Evolutionary conservation across 2,797 vertebrate species (phyloP).

Genomic region (Spinus olivaceus): DNA sequence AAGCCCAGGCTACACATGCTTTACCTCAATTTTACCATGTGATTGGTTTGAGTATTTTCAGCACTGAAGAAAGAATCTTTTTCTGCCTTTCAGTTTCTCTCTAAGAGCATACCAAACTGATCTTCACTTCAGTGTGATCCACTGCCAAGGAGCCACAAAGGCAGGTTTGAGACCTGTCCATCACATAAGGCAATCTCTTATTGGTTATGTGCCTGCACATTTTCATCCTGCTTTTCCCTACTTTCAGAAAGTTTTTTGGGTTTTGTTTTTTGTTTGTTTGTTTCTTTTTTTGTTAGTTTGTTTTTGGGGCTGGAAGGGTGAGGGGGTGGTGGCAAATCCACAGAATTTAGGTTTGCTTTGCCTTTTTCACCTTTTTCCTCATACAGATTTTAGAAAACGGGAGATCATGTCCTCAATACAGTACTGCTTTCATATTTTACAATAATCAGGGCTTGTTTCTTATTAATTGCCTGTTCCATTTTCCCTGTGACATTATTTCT

Average conservation of each 20-base stretch:
- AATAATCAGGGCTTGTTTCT: neutral
- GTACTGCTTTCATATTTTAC: neutral
- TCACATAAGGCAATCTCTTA: neutral
- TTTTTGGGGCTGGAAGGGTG: too few species aligned
- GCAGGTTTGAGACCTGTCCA: neutral
- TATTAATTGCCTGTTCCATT: neutral
- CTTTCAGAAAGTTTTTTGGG: neutral
- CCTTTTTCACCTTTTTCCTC: neutral
- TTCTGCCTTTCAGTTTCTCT: neutral
- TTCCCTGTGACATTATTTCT: neutral
- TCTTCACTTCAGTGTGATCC: neutral
- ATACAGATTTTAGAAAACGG: neutral
- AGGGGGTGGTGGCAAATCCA: neutral
- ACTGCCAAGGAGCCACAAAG: neutral
- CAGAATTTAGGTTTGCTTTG: neutral
- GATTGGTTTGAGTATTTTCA: neutral
- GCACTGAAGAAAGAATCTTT: neutral
- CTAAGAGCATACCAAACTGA: neutral
- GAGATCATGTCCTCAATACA: neutral
- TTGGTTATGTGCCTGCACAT: neutral
- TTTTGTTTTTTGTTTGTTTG: neutral
- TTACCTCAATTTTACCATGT: neutral
- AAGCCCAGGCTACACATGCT: neutral
- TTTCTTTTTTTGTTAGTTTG: too few species aligned
- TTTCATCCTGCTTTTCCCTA: neutral